Evolutionary conservation across 2,113 vertebrate genomes (phyloP), one percentile per base, ranked within the genome.

Genomic region (Nesoenas mayeri): DNA sequence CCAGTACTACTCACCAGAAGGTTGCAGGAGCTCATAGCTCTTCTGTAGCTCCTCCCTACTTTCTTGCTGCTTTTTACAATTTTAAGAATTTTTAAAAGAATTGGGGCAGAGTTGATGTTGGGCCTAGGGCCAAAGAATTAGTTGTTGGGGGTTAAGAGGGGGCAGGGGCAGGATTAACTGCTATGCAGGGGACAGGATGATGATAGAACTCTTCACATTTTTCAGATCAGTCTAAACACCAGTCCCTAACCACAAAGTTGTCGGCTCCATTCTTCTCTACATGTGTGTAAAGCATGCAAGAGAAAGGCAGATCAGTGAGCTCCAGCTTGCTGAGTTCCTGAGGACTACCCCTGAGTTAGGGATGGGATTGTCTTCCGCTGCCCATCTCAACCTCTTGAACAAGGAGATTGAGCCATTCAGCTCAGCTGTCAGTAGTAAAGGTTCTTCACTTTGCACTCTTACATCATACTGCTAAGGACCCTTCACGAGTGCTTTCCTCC

Each of bases 191-290:
- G 54, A 65, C 31, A 73, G 32, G 48, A 79, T 95, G 64, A 91
- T 85, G 62, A 50, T 32, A 92, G 79, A 77, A 36, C 21, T 85
- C 42, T 77, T 57, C 40, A 77, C 26, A 66, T 89, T 81, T 83
- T 95, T 65, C 78, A 89, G 44, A 89, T 62, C 57, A 67, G 62
- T 89, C 94, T 61, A 85, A 93, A 88, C 73, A 88, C n/a, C 40
- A 89, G 40, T 74, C 28, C 24, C 8, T 17, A 82, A 61, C 61
- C 84, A 92, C 57, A 79, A 64, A 92, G 15, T 50, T 81, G 29
- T 67, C 81, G 69, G 73, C 44, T 93, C 24, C 31, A 17, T 71
- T 89, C 53, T 89, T 84, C 57, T 54, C 69, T 71, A 64, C 48
- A 71, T 88, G 36, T 79, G 92, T 40, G 58, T 77, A 95, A 50